These are phyloP conservation scores for Gortyna flavago DNA, from an alignment of 2,888 invertebrate genomes.

Conservation along the genomic window DNA sequence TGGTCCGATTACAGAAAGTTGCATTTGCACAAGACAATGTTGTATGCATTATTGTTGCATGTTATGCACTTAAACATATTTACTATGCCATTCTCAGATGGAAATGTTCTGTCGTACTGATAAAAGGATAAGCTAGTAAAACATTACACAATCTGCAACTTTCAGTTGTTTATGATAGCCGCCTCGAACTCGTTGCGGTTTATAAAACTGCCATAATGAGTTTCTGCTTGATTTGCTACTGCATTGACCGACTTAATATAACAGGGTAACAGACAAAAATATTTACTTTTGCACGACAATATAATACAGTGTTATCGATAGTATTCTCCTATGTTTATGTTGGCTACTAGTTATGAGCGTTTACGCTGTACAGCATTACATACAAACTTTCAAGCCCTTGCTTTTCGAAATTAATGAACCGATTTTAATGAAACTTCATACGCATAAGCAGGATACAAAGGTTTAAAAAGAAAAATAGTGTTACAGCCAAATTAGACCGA, in stretches of 20 bases:
- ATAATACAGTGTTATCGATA: slow-evolving; percentile 11
- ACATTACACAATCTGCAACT: slow-evolving; percentile 24
- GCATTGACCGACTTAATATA: slow-evolving; percentile 26
- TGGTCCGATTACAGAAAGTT: slow-evolving; percentile 29
- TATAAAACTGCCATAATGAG: slow-evolving; percentile 15
- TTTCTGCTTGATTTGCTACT: slow-evolving; percentile 46
- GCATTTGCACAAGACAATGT: slow-evolving; percentile 26
- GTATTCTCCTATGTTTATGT: slow-evolving; percentile 1
- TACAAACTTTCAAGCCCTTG: too few species aligned
- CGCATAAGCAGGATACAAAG: too few species aligned
- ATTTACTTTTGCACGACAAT: slow-evolving; percentile 17
- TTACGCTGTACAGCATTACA: too few species aligned
- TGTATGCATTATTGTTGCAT: slow-evolving; percentile 19
- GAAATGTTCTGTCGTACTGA: slow-evolving; percentile 3
- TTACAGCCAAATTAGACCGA: too few species aligned
- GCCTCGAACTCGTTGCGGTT: slow-evolving; percentile 20
- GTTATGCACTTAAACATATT: slow-evolving; percentile 17
- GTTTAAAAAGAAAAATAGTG: too few species aligned
- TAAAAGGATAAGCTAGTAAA: slow-evolving; percentile 13
- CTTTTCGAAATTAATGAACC: too few species aligned
- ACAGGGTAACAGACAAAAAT: slow-evolving; percentile 9
- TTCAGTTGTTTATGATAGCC: slow-evolving; percentile 12
- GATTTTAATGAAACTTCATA: too few species aligned
- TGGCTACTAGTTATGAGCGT: not conserved
- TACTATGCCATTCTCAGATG: not conserved